A percentile compares a stretch with the other conserved stretches of the same genome.
Conservation (phyloP, 2,888 invertebrate genomes). For the Congeria kusceri region DNA sequence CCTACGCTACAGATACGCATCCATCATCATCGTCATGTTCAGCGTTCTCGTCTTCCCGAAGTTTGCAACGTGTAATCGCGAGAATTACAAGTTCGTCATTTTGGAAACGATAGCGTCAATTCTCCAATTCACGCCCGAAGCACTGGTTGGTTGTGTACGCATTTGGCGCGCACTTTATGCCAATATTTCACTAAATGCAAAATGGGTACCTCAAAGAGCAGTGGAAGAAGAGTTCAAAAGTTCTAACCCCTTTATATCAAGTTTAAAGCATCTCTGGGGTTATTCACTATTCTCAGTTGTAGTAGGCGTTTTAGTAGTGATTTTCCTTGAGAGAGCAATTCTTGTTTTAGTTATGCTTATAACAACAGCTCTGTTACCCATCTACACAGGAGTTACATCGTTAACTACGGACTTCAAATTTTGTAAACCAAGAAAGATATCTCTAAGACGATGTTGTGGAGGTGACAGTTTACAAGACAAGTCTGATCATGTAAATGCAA, state of each 20-base stretch:
- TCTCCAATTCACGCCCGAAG: conserved; percentile 80
- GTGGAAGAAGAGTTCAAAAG: conserved; percentile 79
- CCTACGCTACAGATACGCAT: conserved; percentile 73
- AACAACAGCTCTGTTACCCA: conserved; percentile 73
- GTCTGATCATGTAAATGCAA: conserved; percentile 10
- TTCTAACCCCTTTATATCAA: conserved; percentile 78
- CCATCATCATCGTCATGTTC: conserved; percentile 78
- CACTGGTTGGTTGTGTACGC: conserved; percentile 78
- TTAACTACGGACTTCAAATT: conserved; percentile 62
- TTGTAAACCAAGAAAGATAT: conserved; percentile 30
- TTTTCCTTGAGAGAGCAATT: conserved; percentile 69
- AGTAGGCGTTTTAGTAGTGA: conserved; percentile 64
- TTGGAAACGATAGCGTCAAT: conserved; percentile 78
- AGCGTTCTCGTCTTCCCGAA: conserved; percentile 80
- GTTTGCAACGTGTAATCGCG: conserved; percentile 75
- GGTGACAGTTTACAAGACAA: conserved; percentile 10
- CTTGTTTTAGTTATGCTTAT: conserved; percentile 72
- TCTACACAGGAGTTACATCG: conserved; percentile 79
- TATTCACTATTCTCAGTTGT: conserved; percentile 74
- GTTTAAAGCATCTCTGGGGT: conserved; percentile 79
- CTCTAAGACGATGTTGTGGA: conserved; percentile 22
- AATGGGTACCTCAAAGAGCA: conserved; percentile 80
- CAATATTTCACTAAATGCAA: conserved; percentile 73
- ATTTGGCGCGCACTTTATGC: conserved; percentile 76
- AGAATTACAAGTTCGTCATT: conserved; percentile 76